Base-by-base conservation (phyloP, 1,140 invertebrate species). In the Homarus americanus region DNA sequence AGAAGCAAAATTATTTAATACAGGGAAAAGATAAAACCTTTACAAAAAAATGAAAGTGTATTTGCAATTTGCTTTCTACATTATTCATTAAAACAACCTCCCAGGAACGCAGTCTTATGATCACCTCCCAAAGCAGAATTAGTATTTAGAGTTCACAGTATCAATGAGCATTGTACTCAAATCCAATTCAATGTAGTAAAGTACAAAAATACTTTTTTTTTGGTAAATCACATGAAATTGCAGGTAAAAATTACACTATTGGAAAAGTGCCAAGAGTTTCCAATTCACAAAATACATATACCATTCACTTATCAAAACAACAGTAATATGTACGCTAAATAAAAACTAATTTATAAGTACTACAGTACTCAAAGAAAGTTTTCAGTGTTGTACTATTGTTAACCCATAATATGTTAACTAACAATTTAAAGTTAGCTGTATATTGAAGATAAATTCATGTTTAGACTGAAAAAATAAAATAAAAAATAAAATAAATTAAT, bases 21-120 rank as follows among this genome's bases (percentile, higher is more conserved):
- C 3, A 24, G 58, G 63, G 63, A 69, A 32, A 49, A 28, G 15
- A 80, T 28, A 24, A 53, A 41, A n/a, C 28, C 28, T 76, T 40
- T 89, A 89, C 87, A 89, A 89, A 89, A n/a, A 89, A 89, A 89
- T 89, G 87, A 89, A 89, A 82, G 87, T 89, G 87, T 89, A 89
- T 89, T 89, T 89, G 87, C 87, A 89, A 89, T 53, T 89, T 82
- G 78, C 66, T 89, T 89, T 89, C 87, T 89, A 89, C 87, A 89
- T 53, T 89, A 82, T 73, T 89, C 44, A 73, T 85, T 85, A 89
- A 89, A 89, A 89, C 87, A 89, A 89, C 87, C 87, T 89, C 87
- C 69, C 78, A 73, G 87, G 87, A 89, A 82, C 87, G 80, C 86
- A 78, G 75, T 63, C 69, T n/a, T 44, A 40, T 75, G 87, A 82